These are phyloP conservation scores for Mythimna vitellina DNA, from an alignment of 2,888 invertebrate genomes.

Conservation along the genomic window DNA sequence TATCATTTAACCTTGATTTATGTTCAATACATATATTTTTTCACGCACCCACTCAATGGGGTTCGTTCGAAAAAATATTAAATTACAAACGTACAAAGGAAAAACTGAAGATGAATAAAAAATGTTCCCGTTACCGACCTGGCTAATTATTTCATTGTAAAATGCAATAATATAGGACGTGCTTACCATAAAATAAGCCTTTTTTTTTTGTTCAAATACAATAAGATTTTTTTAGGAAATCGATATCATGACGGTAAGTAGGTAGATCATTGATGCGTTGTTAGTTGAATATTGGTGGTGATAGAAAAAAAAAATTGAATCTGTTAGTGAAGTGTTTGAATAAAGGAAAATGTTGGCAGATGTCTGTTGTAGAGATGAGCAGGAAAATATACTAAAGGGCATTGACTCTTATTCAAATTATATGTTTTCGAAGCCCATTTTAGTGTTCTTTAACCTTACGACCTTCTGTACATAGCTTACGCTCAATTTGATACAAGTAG, in stretches of 20 bases:
- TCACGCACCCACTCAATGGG: constrained; percentile 77
- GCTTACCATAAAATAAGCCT: constrained; percentile 85
- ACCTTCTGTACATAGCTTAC: background rate
- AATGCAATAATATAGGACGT: constrained; percentile 84
- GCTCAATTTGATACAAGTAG: too few species aligned
- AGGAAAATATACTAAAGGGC: constrained; percentile 6
- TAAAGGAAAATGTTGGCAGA: constrained; percentile 43
- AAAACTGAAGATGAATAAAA: constrained; percentile 80
- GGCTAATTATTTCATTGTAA: constrained; percentile 89
- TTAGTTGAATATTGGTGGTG: constrained; percentile 42
- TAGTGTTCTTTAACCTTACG: background rate
- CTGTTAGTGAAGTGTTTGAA: constrained; percentile 39
- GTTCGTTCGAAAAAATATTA: constrained; percentile 85
- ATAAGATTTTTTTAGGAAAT: constrained; percentile 81
- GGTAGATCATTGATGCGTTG: constrained; percentile 77
- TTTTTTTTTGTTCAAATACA: constrained; percentile 84
- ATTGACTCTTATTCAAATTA: constrained; percentile 1
- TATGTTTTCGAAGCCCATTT: background rate
- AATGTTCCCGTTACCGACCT: constrained; percentile 85
- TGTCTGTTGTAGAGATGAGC: constrained; percentile 26
- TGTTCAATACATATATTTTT: constrained; percentile 79
- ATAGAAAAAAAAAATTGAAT: constrained; percentile 49
- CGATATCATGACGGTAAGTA: constrained; percentile 83
- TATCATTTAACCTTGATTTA: constrained; percentile 72
- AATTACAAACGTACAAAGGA: constrained; percentile 86